Conservation (phyloP, 2,797 vertebrate species). For the Enteromius viviparus region DNA sequence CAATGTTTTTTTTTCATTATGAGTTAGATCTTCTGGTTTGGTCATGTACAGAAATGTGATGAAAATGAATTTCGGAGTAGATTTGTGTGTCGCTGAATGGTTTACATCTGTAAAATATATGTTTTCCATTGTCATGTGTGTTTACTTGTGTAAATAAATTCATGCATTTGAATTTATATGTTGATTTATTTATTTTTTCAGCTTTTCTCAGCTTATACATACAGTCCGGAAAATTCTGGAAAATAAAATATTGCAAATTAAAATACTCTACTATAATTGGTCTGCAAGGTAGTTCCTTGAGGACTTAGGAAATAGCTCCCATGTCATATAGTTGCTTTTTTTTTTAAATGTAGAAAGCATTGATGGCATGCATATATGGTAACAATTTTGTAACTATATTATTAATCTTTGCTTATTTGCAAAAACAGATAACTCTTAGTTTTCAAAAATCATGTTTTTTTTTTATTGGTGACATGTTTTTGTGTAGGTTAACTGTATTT, state of each 20-base stretch:
- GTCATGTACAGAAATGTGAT: not conserved
- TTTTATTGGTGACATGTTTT: no score
- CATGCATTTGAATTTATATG: not conserved
- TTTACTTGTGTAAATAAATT: conserved; percentile 27
- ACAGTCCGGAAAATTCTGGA: not conserved
- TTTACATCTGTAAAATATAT: not conserved
- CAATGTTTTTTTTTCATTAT: not conserved
- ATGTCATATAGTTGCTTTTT: not conserved
- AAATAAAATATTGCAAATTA: not conserved
- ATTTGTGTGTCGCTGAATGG: not conserved
- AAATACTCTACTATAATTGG: not conserved
- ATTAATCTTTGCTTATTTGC: no score
- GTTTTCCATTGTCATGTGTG: conserved; percentile 4
- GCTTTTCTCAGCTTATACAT: not conserved
- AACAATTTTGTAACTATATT: not conserved
- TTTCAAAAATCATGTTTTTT: no score
- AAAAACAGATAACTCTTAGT: no score
- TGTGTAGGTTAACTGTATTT: no score
- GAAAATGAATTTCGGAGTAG: not conserved
- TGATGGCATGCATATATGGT: not conserved
- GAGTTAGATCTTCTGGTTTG: not conserved
- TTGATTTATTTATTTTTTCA: conserved; percentile 3
- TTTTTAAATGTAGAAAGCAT: no score
- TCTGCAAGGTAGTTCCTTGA: not conserved
- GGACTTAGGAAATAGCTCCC: not conserved